Evolutionary conservation across 2,113 vertebrate species (phyloP).

Genomic region (Acanthisitta chloris): DNA sequence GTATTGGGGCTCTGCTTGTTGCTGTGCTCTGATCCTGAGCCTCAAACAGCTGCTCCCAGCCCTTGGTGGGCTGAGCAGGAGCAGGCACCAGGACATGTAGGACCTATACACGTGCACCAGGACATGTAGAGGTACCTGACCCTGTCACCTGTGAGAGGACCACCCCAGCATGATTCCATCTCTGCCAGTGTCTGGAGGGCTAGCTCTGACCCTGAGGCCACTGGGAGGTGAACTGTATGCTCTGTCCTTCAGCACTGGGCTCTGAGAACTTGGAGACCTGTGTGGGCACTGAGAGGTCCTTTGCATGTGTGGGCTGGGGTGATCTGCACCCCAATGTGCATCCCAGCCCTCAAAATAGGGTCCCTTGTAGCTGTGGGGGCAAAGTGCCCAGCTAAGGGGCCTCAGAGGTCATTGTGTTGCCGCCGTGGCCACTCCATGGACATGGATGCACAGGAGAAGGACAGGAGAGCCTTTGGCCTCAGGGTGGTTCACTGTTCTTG

Average conservation of each 20-base stretch:
- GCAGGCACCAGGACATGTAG: not conserved
- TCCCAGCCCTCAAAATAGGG: rapidly evolving
- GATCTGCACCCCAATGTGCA: not conserved
- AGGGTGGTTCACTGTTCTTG: not conserved
- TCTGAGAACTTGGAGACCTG: not conserved
- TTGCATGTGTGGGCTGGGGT: not conserved
- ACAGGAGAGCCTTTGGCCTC: not conserved
- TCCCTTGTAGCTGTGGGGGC: not conserved
- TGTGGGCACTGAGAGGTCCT: not conserved
- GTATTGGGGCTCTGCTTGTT: not conserved
- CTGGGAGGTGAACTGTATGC: not conserved
- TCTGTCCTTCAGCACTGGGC: rapidly evolving
- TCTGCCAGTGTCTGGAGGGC: not conserved
- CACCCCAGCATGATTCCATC: not conserved
- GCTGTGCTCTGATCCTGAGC: not conserved
- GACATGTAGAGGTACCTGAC: not conserved
- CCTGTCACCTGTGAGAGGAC: not conserved
- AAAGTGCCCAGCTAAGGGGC: not conserved
- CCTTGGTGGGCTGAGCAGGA: not conserved
- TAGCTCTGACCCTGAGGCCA: not conserved
- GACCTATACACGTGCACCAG: not conserved
- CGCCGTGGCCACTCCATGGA: rapidly evolving
- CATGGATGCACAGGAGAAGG: not conserved
- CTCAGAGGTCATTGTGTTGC: not conserved
- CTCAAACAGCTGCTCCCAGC: not conserved